Percentiles rank a stretch among this genome's conserved stretches.
Evolutionary conservation across 2,797 vertebrate species (phyloP).

Genomic region (Acrossocheilus wenchowensis): DNA sequence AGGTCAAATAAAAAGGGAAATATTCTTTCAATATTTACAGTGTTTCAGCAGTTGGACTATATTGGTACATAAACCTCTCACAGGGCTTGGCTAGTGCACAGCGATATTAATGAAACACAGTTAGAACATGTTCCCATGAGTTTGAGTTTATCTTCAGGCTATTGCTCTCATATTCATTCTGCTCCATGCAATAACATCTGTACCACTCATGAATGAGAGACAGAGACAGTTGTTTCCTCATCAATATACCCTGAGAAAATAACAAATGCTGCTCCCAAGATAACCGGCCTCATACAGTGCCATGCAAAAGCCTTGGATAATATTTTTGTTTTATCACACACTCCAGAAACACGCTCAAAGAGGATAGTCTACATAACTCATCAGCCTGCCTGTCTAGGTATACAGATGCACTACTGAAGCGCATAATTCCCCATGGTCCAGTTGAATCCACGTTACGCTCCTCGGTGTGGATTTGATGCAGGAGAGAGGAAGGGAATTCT

Average conservation of each 20-base stretch:
- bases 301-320: constrained; percentile 32
- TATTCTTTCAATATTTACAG: neutral
- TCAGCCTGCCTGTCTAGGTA: constrained; percentile 39
- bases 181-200: constrained; percentile 21
- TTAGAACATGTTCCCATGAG: constrained; percentile 15
- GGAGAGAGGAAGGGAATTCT: constrained; percentile 40
- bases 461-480: constrained; percentile 26
- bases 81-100: constrained; percentile 4
- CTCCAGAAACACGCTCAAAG: constrained; percentile 29
- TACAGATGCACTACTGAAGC: constrained; percentile 57
- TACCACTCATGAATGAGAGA: constrained; percentile 10
- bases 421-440: constrained; percentile 51
- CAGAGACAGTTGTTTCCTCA: constrained; percentile 14
- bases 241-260: constrained; percentile 36
- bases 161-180: constrained; percentile 32
- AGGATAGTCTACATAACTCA: constrained; percentile 48
- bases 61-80: constrained; percentile 2
- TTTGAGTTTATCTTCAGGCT: constrained; percentile 23
- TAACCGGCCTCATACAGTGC: neutral
- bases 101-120: constrained; percentile 20
- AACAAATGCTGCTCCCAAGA: constrained; percentile 26
- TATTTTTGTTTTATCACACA: constrained; percentile 36
- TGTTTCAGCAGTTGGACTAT: neutral
- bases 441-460: constrained; percentile 24
- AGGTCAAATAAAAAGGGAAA: neutral